Base-by-base conservation (phyloP, 92 coral and sea anemone species). In the Umimayanthus kanabou region DNA sequence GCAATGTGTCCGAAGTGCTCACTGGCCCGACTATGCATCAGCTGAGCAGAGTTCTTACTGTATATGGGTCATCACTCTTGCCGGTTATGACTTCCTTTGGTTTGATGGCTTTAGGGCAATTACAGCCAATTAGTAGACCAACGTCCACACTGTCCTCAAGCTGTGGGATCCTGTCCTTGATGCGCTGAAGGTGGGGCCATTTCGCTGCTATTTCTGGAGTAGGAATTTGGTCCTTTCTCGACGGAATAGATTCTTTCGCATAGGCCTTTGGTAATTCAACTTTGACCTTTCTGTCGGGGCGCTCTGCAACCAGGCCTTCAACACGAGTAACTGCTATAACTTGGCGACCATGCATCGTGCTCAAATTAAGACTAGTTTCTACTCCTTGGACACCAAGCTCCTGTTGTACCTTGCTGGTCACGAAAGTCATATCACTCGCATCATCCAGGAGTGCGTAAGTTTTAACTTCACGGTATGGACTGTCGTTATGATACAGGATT, bases 291-390 rank as follows among this genome's bases (percentile, higher is more conserved):
- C 50, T 65, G 39, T 89, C 73, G 4, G 39, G 49, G 65, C 78
- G 84, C 20, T 76, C 76, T 0, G 29, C 82, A 28, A 91, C 45
- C 61, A 85, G 43, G 18, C 89, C 91, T 10, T 85, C 80, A 7
- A 85, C 25, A 16, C 81, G 72, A 9, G 76, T 78, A 7, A 85
- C 93, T 4, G 89, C 8, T 5, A 91, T 78, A 28, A 47, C 82
- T 49, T 71, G 85, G 15, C 70, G 58, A 1, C 93, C 89, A 53
- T 77, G 91, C 91, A 91, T 88, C 0, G 93, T 91, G 29, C 75
- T 79, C 1, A 91, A 76, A 45, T 79, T 86, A 0, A 91, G 30
- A 16, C 14, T 72, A 0, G 85, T 88, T 9, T 70, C 70, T 2
- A 71, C 30, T 40, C 88, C 88, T 49, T 65, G 16, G 22, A 84